Percentiles rank a stretch among this genome's conserved stretches.
Conservation (phyloP, 2,113 vertebrate genomes). For the Meleagris gallopavo region DNA sequence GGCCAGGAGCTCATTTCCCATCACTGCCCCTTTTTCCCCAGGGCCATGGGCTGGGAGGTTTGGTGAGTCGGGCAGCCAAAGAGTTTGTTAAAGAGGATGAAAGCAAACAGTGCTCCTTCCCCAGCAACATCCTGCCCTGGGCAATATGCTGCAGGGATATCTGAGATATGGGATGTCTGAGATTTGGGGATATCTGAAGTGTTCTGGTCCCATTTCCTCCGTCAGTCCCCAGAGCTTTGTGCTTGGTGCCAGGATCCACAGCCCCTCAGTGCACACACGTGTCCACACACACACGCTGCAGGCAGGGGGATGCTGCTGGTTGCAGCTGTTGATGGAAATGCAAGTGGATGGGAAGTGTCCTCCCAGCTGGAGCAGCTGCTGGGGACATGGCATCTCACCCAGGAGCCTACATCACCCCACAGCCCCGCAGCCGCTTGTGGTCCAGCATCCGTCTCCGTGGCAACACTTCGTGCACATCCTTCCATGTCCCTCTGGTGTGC, state of each 20-base stretch:
- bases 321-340: neutral
- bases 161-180: neutral
- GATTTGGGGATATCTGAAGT: neutral
- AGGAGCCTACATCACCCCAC: fast-evolving
- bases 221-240: neutral
- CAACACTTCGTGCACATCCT: slow-evolving; percentile 17
- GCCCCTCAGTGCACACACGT: neutral
- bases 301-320: neutral
- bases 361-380: neutral
- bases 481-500: neutral
- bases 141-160: neutral
- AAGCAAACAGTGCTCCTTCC: fast-evolving
- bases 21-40: neutral
- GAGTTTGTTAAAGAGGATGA: neutral
- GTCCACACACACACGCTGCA: fast-evolving
- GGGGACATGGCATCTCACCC: neutral
- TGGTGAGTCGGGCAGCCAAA: neutral
- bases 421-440: neutral
- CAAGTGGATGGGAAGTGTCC: neutral
- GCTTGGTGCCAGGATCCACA: neutral
- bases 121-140: fast-evolving
- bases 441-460: slow-evolving; percentile 48
- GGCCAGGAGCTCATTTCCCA: neutral
- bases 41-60: fast-evolving
- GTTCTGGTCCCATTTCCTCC: neutral